Conservation (phyloP, 2,113 vertebrate species). For the Gopherus evgoodei region DNA sequence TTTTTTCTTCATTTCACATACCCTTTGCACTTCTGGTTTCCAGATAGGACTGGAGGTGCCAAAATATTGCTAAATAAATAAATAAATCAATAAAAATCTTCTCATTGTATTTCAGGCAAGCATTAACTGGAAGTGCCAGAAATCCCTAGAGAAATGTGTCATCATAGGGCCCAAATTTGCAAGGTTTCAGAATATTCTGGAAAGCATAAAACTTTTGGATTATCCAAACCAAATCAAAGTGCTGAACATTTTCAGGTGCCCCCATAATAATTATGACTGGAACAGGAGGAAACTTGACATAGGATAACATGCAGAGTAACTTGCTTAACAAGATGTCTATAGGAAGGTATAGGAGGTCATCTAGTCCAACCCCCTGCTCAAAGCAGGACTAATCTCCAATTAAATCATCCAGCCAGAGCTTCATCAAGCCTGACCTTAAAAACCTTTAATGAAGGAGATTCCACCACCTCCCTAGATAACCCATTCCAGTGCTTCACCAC, state of each 20-base stretch:
- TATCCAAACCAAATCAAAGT: neutral
- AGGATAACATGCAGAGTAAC: neutral
- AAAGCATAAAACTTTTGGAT: neutral
- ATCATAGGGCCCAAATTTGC: neutral
- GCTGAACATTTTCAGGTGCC: neutral
- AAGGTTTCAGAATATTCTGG: accelerated
- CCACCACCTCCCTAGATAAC: too few relatives aligned
- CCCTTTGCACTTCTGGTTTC: neutral
- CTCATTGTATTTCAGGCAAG: neutral
- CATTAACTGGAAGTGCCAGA: neutral
- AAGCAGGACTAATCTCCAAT: too few relatives aligned
- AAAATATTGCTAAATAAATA: accelerated
- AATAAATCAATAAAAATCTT: neutral
- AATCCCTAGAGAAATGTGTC: neutral
- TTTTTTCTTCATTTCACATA: accelerated
- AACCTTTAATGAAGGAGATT: too few relatives aligned
- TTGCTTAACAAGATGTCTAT: neutral
- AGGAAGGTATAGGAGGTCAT: too few relatives aligned
- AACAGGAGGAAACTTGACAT: neutral
- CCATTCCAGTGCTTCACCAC: too few relatives aligned
- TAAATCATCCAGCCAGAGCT: too few relatives aligned
- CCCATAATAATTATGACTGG: neutral
- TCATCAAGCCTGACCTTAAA: too few relatives aligned
- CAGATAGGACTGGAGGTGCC: neutral
- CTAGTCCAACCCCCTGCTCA: too few relatives aligned